Percentiles rank a stretch among this genome's conserved stretches.
These are phyloP conservation scores for Homarus gammarus DNA, from an alignment of 2,888 invertebrate species.

Conservation along the genomic window DNA sequence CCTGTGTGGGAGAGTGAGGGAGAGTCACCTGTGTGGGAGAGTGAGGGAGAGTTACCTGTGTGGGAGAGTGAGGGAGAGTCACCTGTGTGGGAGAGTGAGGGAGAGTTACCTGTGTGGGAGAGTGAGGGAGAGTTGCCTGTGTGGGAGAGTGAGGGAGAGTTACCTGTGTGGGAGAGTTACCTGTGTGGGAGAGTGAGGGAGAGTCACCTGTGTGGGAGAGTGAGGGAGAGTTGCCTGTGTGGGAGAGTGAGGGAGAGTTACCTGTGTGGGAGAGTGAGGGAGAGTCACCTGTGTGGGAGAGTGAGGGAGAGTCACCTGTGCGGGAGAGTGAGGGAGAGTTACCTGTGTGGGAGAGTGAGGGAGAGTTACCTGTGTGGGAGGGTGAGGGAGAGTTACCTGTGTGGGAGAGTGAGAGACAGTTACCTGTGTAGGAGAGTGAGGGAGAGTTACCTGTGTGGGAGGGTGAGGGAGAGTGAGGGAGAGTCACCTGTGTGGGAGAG, in stretches of 20 bases:
- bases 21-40: background rate
- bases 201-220: background rate
- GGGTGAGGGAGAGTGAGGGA: background rate
- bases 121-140: background rate
- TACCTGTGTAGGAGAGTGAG: background rate
- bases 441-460: background rate
- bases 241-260: too few relatives aligned
- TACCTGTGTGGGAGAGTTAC: background rate
- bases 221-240: background rate
- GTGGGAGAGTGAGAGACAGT: background rate
- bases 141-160: background rate
- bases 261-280: too few relatives aligned
- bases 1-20: background rate
- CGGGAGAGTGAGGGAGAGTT: background rate
- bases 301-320: too few relatives aligned
- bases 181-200: background rate
- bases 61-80: background rate
- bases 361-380: background rate
- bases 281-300: background rate
- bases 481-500: background rate
- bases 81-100: background rate
- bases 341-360: too few relatives aligned
- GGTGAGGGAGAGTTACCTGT: conserved; percentile 22
- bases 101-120: background rate
- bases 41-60: background rate